Evolutionary conservation across 1,140 invertebrate genomes (phyloP), one percentile per base, ranked within the genome.

Genomic region (Aphelenchoides fujianensis): DNA sequence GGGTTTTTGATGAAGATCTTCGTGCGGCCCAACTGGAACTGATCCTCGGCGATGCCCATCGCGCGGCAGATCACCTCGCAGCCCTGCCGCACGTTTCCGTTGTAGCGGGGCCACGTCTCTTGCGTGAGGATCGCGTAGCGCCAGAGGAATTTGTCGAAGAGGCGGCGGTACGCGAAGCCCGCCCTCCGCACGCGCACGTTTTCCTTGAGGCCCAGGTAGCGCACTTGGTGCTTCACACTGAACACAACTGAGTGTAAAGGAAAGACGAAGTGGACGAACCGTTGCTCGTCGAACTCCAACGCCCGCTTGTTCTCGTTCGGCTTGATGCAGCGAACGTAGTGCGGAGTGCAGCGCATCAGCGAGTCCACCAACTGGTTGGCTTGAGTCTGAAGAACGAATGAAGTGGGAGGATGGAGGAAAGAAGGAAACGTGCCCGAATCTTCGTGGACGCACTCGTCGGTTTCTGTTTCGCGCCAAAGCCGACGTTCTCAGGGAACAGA

Each of bases 1-100:
- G 90, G 90, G 66, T 90, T 90, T 84, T 91, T 91, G 57, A 92
- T 88, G 77, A 92, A 92, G 12, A 92, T 87, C 86, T 91, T 92
- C 0, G 89, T 88, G 70, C 86, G 87, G 9, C 91, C 91, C 9
- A 91, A 85, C 78, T 91, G 90, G 78, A 88, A 91, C 77, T 91
- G 90, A n/a, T 87, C 86, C 3, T 69, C 75, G 48, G 90, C 89
- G 81, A 91, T 89, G 73, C 89, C 88, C 2, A 89, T 87, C 36
- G 85, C 86, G 0, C 82, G 82, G 84, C 91, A 86, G 70, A 91
- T 89, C 76, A 88, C 86, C 41, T 83, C 79, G 62, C 79, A 83
- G 3, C 89, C 90, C 72, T 88, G 84, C 69, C 83, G 86, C 2
- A 87, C 85, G 55, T 90, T 88, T 0, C 90, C 90, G 5, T 77